These are phyloP conservation scores for Petrocephalus zakoni DNA, from an alignment of 2,113 vertebrate genomes.

Conservation along the genomic window DNA sequence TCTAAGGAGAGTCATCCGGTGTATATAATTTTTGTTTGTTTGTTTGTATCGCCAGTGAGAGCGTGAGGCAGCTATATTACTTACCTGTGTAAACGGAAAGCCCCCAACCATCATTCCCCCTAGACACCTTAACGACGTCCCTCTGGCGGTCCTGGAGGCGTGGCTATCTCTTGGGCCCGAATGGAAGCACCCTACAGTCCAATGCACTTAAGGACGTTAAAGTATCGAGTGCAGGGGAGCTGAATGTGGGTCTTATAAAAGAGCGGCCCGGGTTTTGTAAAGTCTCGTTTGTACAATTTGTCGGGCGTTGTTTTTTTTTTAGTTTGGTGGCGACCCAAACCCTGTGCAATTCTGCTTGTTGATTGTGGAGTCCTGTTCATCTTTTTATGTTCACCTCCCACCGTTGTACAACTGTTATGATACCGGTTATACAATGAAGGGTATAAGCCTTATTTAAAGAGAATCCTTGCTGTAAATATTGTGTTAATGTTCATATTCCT, in stretches of 20 bases:
- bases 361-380: background rate
- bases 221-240: background rate
- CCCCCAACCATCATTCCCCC: background rate
- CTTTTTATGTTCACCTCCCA: background rate
- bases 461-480: constrained; percentile 13
- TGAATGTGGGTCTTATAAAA: background rate
- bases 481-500: background rate
- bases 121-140: background rate
- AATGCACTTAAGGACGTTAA: background rate
- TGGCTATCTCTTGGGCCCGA: background rate
- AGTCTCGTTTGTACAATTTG: background rate
- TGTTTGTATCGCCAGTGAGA: background rate
- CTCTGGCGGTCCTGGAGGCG: background rate
- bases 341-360: background rate
- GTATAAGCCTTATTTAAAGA: constrained; percentile 14
- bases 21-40: background rate
- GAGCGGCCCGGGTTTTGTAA: background rate
- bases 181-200: background rate
- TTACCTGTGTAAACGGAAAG: background rate
- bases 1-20: background rate
- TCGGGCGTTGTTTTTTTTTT: background rate
- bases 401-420: background rate
- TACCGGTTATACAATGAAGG: background rate
- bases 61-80: background rate
- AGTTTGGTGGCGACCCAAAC: background rate